These are phyloP conservation scores for Serrognathus titanus DNA, from an alignment of 2,888 invertebrate genomes.

Conservation along the genomic window DNA sequence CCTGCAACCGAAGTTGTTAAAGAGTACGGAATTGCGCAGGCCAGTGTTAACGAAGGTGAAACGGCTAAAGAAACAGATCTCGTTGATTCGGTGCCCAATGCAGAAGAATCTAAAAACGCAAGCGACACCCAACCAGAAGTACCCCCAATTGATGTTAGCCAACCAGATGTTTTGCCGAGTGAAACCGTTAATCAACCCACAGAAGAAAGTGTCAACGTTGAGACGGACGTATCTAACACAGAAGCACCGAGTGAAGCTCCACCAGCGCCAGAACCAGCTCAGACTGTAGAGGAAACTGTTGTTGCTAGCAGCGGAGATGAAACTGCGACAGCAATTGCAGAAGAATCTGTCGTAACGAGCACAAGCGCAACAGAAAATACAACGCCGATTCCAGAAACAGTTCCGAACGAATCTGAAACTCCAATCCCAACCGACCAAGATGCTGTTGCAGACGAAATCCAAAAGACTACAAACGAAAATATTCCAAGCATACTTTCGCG, in stretches of 20 bases:
- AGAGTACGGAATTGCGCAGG: not conserved
- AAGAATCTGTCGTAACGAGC: not conserved
- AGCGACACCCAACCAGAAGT: no score
- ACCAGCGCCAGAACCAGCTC: no score
- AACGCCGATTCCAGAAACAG: no score
- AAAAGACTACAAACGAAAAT: not conserved
- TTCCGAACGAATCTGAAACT: not conserved
- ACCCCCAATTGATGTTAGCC: no score
- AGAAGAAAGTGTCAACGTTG: not conserved
- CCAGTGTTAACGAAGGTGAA: not conserved
- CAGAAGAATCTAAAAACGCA: not conserved
- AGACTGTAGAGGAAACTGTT: not conserved
- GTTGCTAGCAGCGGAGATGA: not conserved
- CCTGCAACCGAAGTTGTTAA: not conserved
- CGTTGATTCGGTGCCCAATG: not conserved
- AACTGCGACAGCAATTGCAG: no score
- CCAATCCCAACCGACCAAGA: not conserved
- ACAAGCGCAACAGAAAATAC: no score
- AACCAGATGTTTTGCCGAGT: no score
- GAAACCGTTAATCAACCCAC: no score
- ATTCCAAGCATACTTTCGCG: not conserved
- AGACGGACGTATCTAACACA: no score
- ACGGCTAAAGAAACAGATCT: not conserved
- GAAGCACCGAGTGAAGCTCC: constrained; percentile 6
- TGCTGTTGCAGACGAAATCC: not conserved